Evolutionary conservation across 2,797 vertebrate genomes (phyloP), one percentile per base, ranked within the genome.

Genomic region (Enteromius fasciolatus): DNA sequence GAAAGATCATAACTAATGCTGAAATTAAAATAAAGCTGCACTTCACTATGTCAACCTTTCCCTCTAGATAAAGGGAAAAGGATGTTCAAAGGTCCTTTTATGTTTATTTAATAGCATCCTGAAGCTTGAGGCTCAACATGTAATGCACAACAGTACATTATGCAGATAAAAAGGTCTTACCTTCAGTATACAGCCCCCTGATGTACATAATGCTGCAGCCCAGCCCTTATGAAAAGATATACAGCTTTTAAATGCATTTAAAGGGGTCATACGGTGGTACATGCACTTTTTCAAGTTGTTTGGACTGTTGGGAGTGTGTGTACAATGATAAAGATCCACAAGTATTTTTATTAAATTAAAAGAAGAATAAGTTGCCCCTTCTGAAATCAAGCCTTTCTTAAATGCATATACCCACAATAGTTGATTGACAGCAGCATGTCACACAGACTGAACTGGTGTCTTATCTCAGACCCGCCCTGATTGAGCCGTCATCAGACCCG

Each of bases 61-160:
- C 68, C 79, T 81, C 57, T 36, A 59, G 59, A 48, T 23, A 33
- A 48, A 52, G 82, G 17, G 10, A 78, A 78, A 78, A 39, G 46
- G 59, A 52, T 63, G 28, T 50, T 79, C 25, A 83, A 83, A 83
- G 59, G 82, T 63, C 82, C 33, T 79, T 39, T 78, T 67, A 72
- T 61, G 44, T 54, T 73, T 83, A 83, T 73, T 83, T 41, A 79
- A 79, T 73, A 67, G 50, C 31, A 78, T 41, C 23, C 63, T 18
- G 20, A 54, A 54, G 68, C 76, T 66, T n/a, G 33, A 67, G 68
- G 82, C 76, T 54, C 59, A 31, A 44, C 4, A 14, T 36, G 33
- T 79, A 74, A 63, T 74, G 46, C 59, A 57, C 48, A 79, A 67
- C 6, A 69, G 41, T 28, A 61, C 33, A 74, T 79, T 79, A 84